Percentiles rank a stretch among this genome's conserved stretches.
Evolutionary conservation across 2,113 vertebrate genomes (phyloP).

Genomic region (Clupea harengus): DNA sequence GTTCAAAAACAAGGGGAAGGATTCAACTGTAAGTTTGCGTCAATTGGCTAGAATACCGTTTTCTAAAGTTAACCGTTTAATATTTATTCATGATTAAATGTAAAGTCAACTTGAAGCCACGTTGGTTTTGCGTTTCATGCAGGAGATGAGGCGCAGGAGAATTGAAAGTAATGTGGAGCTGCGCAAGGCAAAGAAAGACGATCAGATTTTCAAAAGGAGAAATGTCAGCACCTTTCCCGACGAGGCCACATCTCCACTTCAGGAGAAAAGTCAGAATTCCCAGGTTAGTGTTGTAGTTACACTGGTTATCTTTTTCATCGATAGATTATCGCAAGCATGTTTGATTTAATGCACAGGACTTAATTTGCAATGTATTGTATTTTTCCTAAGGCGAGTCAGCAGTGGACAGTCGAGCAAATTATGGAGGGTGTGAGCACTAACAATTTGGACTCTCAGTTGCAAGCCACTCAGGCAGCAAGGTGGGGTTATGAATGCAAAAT

Average conservation of each 20-base stretch:
- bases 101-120: neutral
- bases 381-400: conserved; percentile 68
- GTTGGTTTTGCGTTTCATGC: neutral
- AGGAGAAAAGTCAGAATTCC: conserved; percentile 83
- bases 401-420: conserved; percentile 94
- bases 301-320: neutral
- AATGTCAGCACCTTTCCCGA: conserved; percentile 86
- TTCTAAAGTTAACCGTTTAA: neutral
- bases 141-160: conserved; percentile 90
- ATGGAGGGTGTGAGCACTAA: conserved; percentile 79
- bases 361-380: neutral
- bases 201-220: conserved; percentile 93
- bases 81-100: neutral
- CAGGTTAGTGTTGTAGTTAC: conserved; percentile 69
- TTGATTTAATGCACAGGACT: neutral
- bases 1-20: conserved; percentile 98
- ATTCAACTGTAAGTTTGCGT: conserved; percentile 61
- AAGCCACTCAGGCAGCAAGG: conserved; percentile 95
- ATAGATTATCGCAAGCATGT: neutral
- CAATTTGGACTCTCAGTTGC: conserved; percentile 81
- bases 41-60: neutral
- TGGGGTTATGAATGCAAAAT: conserved; percentile 50
- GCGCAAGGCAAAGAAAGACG: conserved; percentile 95
- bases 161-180: conserved; percentile 94
- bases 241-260: conserved; percentile 89